These are phyloP conservation scores for Calliopsis andreniformis DNA, from an alignment of 1,140 invertebrate species.

Conservation along the genomic window DNA sequence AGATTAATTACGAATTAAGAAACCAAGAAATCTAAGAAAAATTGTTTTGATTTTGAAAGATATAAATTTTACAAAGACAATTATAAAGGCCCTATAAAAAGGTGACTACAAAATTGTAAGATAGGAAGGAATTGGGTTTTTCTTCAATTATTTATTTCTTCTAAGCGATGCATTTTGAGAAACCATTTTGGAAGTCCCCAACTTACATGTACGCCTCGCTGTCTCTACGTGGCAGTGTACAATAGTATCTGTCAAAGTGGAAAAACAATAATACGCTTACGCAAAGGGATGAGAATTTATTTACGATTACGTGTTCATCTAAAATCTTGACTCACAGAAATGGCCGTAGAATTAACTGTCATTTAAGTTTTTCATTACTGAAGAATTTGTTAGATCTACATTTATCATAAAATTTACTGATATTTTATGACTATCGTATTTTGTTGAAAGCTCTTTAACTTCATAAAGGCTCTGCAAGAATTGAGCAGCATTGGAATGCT, in stretches of 20 bases:
- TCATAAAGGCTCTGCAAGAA: not conserved
- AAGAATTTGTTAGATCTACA: not conserved
- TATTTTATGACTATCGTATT: constrained; percentile 14
- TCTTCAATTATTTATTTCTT: not conserved
- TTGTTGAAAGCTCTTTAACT: not conserved
- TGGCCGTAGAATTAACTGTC: constrained; percentile 24
- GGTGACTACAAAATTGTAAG: too few species aligned
- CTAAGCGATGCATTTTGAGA: not conserved
- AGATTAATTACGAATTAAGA: too few species aligned
- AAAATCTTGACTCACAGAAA: constrained; percentile 8
- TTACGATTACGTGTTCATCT: constrained; percentile 20
- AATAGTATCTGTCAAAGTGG: constrained; percentile 17
- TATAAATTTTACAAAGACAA: too few species aligned
- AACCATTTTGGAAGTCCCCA: constrained; percentile 8
- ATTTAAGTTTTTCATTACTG: constrained; percentile 25
- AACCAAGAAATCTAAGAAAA: not conserved
- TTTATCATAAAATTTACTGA: not conserved
- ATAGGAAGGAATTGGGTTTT: too few species aligned
- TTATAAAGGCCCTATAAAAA: too few species aligned
- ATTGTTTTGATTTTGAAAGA: too few species aligned
- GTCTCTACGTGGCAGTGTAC: not conserved
- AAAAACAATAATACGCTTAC: constrained; percentile 25
- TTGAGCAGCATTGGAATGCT: constrained; percentile 4
- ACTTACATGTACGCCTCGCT: not conserved
- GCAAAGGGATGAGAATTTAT: constrained; percentile 19